phyloP scores from a whole-genome alignment of 1,140 invertebrate species.

The Sipha flava region DNA sequence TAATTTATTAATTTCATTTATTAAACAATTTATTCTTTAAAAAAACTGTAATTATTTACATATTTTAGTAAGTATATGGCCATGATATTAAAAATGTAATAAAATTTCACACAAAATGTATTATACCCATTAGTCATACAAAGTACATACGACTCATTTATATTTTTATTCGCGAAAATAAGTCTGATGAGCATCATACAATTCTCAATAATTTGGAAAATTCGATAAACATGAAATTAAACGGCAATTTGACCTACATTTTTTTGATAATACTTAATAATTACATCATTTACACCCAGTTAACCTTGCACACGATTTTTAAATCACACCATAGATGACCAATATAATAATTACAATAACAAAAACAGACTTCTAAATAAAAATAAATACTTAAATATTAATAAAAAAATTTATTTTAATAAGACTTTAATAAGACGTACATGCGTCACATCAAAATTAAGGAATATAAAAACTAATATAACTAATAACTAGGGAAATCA shows the following conservation, averaged over 20 bases:
- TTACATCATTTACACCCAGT: background rate
- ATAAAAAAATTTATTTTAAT: no score
- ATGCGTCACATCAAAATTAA: no score
- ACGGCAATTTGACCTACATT: background rate
- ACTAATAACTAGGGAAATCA: background rate
- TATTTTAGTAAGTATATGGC: no score
- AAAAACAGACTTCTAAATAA: background rate
- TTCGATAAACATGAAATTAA: background rate
- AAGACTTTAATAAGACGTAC: no score
- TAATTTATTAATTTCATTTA: no score
- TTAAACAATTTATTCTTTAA: no score
- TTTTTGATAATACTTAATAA: background rate
- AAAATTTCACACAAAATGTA: no score
- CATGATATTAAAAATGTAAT: no score
- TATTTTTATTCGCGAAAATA: background rate
- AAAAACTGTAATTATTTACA: no score
- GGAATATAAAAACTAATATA: no score
- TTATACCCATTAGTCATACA: no score
- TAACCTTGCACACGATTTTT: background rate
- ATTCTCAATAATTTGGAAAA: background rate
- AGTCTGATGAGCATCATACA: background rate
- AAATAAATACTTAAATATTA: no score
- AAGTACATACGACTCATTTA: background rate
- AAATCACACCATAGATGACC: background rate
- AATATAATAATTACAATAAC: background rate